Conservation (phyloP, 1,140 invertebrate species). For the Oncopodura yosiiana region DNA sequence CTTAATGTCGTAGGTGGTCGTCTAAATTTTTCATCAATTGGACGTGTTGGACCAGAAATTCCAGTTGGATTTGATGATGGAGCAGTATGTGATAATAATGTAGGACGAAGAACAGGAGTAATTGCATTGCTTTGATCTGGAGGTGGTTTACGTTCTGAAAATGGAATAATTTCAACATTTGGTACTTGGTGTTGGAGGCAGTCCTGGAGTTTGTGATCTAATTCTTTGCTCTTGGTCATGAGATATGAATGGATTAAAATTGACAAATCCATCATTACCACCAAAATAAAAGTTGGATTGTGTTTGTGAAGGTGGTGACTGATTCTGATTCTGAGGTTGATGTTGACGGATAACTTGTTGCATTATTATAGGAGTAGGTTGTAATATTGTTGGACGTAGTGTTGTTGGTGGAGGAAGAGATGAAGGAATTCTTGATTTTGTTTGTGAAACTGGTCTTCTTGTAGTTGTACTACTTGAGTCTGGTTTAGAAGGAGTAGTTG, state of each 20-base stretch:
- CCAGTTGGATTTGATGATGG: not conserved
- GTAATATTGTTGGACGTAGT: not conserved
- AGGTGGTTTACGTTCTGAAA: constrained; percentile 33
- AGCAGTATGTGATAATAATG: not conserved
- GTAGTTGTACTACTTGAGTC: too few relatives aligned
- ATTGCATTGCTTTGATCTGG: constrained; percentile 33
- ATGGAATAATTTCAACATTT: constrained; percentile 33
- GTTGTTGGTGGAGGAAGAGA: not conserved
- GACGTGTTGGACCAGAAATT: too few relatives aligned
- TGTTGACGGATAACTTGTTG: not conserved
- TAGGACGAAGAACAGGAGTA: constrained; percentile 5
- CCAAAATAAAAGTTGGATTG: constrained; percentile 1
- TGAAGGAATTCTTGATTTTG: constrained; percentile 7
- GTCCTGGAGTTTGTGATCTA: not conserved
- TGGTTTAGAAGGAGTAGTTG: too few relatives aligned
- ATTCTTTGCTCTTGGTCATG: not conserved
- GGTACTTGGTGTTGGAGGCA: constrained; percentile 13
- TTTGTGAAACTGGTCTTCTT: too few relatives aligned
- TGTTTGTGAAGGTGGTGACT: constrained; percentile 3
- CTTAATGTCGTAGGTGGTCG: not conserved
- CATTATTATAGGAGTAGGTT: not conserved
- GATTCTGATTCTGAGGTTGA: not conserved
- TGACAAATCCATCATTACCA: not conserved
- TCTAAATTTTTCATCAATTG: not conserved
- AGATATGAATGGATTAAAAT: not conserved